phyloP scores from a whole-genome alignment of 2,888 invertebrate genomes.

The Drosophila demipolita region DNA sequence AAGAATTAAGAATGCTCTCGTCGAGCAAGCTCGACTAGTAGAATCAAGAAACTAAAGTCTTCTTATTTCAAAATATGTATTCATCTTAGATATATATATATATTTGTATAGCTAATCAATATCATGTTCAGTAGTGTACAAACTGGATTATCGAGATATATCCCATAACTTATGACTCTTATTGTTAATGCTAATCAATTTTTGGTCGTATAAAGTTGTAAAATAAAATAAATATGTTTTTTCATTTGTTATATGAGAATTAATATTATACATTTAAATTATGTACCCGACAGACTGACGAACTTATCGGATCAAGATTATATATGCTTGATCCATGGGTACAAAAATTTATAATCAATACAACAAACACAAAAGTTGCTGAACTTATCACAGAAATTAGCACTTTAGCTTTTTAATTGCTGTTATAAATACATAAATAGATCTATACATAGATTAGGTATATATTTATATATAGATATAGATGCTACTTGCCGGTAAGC shows the following conservation, averaged over 20 bases:
- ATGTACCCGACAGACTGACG: background rate
- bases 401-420: background rate
- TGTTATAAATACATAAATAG: background rate
- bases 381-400: background rate
- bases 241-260: background rate
- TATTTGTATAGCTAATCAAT: background rate
- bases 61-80: background rate
- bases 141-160: background rate
- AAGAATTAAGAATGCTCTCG: no score
- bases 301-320: background rate
- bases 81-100: background rate
- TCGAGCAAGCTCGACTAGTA: background rate
- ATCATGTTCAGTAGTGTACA: background rate
- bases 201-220: background rate
- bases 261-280: background rate
- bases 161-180: background rate
- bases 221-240: background rate
- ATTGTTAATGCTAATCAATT: background rate
- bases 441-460: background rate
- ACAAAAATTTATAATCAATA: background rate
- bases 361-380: background rate
- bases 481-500: conserved; percentile 90
- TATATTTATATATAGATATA: background rate
- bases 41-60: no score
- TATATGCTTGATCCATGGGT: background rate